A percentile compares a stretch with the other conserved stretches of the same genome.
These are phyloP conservation scores for Melanotaenia maccullochi DNA, from an alignment of 2,797 vertebrate genomes.

Conservation along the genomic window DNA sequence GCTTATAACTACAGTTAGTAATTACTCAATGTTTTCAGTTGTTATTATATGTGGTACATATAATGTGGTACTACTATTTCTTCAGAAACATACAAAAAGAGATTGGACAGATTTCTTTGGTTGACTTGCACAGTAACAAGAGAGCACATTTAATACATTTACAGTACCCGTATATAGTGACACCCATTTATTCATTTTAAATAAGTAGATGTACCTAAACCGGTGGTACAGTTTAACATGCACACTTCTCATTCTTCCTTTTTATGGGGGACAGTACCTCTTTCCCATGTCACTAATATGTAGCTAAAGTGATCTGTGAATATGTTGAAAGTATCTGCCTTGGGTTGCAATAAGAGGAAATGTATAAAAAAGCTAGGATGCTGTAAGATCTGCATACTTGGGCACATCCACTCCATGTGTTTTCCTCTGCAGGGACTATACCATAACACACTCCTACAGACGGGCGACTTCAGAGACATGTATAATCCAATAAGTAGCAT, in stretches of 20 bases:
- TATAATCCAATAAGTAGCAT: neutral
- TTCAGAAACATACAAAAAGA: too few species aligned
- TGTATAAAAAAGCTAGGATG: slow-evolving; percentile 15
- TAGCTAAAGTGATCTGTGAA: slow-evolving; percentile 3
- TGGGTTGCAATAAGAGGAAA: slow-evolving; percentile 41
- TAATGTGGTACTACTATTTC: neutral
- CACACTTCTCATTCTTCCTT: neutral
- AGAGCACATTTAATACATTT: neutral
- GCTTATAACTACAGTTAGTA: slow-evolving; percentile 19
- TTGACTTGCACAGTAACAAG: slow-evolving; percentile 11
- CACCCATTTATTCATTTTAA: neutral
- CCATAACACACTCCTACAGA: neutral
- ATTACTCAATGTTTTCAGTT: neutral
- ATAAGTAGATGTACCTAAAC: neutral
- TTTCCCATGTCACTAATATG: slow-evolving; percentile 27
- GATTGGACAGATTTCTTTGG: neutral
- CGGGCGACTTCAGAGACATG: slow-evolving; percentile 1
- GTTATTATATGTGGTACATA: too few species aligned
- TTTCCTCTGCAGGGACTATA: slow-evolving; percentile 8
- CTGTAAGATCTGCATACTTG: slow-evolving; percentile 14
- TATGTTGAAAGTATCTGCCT: slow-evolving; percentile 18
- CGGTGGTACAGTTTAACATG: neutral
- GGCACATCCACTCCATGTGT: neutral
- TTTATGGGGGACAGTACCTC: slow-evolving; percentile 7
- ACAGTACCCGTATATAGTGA: neutral